Conservation (phyloP, 2,113 vertebrate genomes). For the Salvator merianae region DNA sequence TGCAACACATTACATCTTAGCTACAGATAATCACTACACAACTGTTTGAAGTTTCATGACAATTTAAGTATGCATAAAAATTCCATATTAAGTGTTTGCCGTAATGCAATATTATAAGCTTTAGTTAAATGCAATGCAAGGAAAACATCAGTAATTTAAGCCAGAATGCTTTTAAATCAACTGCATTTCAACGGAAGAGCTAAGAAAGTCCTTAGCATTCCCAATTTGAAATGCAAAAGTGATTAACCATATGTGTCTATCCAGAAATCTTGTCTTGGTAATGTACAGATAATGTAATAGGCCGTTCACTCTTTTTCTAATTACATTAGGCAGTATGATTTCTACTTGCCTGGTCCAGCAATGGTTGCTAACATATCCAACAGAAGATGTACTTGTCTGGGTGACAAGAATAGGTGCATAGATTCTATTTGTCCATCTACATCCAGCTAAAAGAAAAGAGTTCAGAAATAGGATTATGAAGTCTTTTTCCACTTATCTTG, state of each 20-base stretch:
- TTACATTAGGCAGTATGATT: constrained; percentile 11
- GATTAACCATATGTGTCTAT: background rate
- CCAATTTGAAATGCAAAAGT: background rate
- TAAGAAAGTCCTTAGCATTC: background rate
- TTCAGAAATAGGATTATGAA: background rate
- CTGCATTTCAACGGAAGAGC: background rate
- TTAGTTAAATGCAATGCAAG: background rate
- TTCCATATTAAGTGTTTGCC: no score
- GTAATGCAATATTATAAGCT: background rate
- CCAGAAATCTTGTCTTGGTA: background rate
- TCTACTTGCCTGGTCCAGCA: constrained; percentile 86
- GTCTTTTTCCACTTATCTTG: background rate
- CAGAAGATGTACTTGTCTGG: constrained; percentile 92
- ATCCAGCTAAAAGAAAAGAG: constrained; percentile 80
- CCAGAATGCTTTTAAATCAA: background rate
- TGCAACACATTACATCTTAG: no score
- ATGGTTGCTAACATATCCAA: constrained; percentile 92
- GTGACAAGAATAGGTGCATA: constrained; percentile 88
- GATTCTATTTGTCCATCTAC: constrained; percentile 91
- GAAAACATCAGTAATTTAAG: background rate
- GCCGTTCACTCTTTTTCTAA: rapidly evolving
- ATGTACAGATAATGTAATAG: background rate
- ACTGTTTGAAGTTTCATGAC: background rate
- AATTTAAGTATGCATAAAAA: background rate
- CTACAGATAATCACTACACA: no score